Base-by-base conservation (phyloP, 2,888 invertebrate species). In the Itoplectis maculator region DNA sequence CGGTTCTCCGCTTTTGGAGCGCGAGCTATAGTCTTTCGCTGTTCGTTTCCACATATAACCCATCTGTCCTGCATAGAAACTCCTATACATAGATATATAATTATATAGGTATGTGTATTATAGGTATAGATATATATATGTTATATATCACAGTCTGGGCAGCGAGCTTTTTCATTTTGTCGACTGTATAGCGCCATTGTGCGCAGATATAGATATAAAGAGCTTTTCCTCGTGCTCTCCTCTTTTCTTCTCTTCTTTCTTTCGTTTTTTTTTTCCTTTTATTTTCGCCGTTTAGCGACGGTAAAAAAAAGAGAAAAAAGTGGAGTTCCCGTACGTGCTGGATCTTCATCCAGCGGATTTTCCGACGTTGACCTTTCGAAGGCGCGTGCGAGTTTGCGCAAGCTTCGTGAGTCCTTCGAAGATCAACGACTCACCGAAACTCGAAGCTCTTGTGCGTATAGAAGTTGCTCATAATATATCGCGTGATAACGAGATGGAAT, bases 281-380 rank as follows among this genome's bases (percentile, higher is more conserved):
- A n/a, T n/a, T n/a, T n/a, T n/a, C n/a, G 45, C 45, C 47, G 47
- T 47, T 29, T 35, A 42, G 47, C 35, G 49, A 54, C 63, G 35
- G 20, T 37, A 11, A 45, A 47, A 42, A 69, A 56, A 68, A 15
- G 63, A 11, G 54, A 47, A 42, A 69, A 56, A 68, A 15, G 63
- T 76, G 54, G 72, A 75, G 45, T 70, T 69, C 49, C 42, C 8
- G 72, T 70, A 79, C 82, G 82, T 82, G 79, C 75, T 66, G 75
- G 51, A 79, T 75, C 75, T 42, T 49, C 49, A 49, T 59, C 66
- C 45, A 49, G 29, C 51, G 56, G 82, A 75, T 79, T 82, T 75
- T 79, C 81, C 73, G 56, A 49, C 73, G 81, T 79, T 79, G 74
- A 70, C 70, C 69, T 74, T 78, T 49, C 37, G n/a, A 59, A 37